A percentile compares a stretch with the other conserved stretches of the same genome.
phyloP scores from a whole-genome alignment of 2,113 vertebrate species.

The Calidris pygmaea region DNA sequence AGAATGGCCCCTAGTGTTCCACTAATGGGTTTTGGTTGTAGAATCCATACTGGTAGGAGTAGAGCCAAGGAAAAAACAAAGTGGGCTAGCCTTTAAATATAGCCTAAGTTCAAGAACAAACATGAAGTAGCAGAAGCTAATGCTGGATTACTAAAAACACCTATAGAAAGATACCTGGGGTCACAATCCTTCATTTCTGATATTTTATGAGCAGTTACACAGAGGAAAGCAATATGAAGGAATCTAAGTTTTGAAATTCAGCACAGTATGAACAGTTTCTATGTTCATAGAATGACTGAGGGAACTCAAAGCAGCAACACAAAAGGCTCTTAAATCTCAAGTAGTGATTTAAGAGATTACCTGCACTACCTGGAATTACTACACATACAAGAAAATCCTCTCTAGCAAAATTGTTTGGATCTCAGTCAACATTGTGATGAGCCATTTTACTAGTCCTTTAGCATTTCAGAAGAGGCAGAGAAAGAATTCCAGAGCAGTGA shows the following conservation, averaged over 20 bases:
- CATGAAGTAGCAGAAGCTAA: not conserved
- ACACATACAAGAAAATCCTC: not conserved
- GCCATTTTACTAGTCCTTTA: not conserved
- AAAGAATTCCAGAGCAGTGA: constrained; percentile 12
- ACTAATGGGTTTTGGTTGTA: not conserved
- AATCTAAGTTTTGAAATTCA: not conserved
- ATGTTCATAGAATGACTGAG: not conserved
- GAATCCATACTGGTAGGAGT: not conserved
- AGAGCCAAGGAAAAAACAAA: not conserved
- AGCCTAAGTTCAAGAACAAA: not conserved
- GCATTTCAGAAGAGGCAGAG: not conserved
- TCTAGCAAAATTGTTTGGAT: not conserved
- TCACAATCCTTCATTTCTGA: not conserved
- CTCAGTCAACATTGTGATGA: not conserved
- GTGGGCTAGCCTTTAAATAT: not conserved
- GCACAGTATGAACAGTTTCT: not conserved
- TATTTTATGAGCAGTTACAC: not conserved
- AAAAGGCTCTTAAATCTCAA: not conserved
- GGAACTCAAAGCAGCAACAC: not conserved
- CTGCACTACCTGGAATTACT: not conserved
- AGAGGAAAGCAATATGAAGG: not conserved
- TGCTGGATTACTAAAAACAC: not conserved
- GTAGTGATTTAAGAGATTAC: not conserved
- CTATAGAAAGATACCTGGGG: not conserved
- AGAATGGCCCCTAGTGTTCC: not conserved